A percentile compares a stretch with the other conserved stretches of the same genome.
These are phyloP conservation scores for Perca fluviatilis DNA, from an alignment of 2,113 vertebrate species.

Conservation along the genomic window DNA sequence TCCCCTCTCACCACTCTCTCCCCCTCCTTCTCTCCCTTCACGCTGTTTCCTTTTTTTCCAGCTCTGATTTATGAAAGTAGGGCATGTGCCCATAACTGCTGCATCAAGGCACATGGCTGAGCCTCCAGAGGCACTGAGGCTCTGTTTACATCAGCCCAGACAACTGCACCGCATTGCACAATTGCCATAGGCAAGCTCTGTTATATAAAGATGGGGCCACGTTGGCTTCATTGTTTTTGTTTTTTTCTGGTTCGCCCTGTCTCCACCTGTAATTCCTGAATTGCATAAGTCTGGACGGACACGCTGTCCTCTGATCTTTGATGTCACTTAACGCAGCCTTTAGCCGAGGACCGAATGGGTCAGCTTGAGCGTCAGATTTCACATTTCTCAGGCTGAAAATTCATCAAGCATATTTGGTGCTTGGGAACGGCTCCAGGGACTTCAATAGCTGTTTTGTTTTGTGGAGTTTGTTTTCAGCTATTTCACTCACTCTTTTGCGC, in stretches of 20 bases:
- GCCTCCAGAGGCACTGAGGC: conserved; percentile 77
- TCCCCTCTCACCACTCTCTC: conserved; percentile 57
- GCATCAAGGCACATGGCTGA: conserved; percentile 85
- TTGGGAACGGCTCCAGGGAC: conserved; percentile 42
- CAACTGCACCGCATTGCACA: conserved; percentile 80
- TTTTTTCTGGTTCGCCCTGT: conserved; percentile 38
- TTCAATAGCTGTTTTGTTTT: conserved; percentile 56
- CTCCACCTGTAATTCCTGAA: conserved; percentile 44
- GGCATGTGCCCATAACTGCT: conserved; percentile 89
- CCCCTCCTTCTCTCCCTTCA: conserved; percentile 50
- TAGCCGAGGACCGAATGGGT: conserved; percentile 14
- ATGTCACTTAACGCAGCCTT: conserved; percentile 23
- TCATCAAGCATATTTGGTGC: conserved; percentile 40
- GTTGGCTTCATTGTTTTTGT: conserved; percentile 64
- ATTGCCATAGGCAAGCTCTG: conserved; percentile 73
- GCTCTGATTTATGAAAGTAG: conserved; percentile 86
- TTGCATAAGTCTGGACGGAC: conserved; percentile 36
- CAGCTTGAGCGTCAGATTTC: conserved; percentile 25
- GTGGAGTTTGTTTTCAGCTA: conserved; percentile 43
- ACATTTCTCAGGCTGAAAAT: conserved; percentile 51
- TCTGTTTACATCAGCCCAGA: conserved; percentile 84
- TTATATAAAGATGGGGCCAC: conserved; percentile 81
- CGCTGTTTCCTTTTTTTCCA: conserved; percentile 70
- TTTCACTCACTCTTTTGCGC: conserved; percentile 42
- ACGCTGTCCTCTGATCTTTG: conserved; percentile 14